Conservation (phyloP, 1,140 invertebrate genomes). For the Tachypleus tridentatus region DNA sequence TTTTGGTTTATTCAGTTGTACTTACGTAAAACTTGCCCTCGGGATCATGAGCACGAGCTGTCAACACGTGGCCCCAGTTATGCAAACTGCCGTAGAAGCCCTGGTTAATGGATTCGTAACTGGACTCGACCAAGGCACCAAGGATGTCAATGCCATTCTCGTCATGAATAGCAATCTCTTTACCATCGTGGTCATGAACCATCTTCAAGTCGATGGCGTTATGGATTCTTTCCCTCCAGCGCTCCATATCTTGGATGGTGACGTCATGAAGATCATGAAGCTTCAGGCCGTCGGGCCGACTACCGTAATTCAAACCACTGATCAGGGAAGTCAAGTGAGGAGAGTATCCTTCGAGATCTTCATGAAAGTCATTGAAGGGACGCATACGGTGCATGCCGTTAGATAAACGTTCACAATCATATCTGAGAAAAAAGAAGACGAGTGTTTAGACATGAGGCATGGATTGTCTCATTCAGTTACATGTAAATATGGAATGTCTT, state of each 20-base stretch:
- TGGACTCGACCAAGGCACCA: slow-evolving; percentile 43
- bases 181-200: slow-evolving; percentile 3
- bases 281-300: slow-evolving; percentile 41
- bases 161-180: background rate
- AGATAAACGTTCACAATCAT: slow-evolving; percentile 53
- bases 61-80: slow-evolving; percentile 35
- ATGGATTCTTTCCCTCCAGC: slow-evolving; percentile 19
- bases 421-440: slow-evolving; percentile 33
- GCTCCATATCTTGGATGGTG: slow-evolving; percentile 34
- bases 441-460: no score
- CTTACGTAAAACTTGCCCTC: slow-evolving; percentile 19
- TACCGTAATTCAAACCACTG: slow-evolving; percentile 48
- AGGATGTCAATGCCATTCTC: slow-evolving; percentile 30
- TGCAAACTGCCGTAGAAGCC: slow-evolving; percentile 38
- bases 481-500: no score
- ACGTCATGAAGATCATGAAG: slow-evolving; percentile 33
- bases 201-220: slow-evolving; percentile 8
- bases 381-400: slow-evolving; percentile 36
- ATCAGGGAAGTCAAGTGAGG: slow-evolving; percentile 42
- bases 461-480: no score
- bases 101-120: slow-evolving; percentile 37
- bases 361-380: slow-evolving; percentile 14
- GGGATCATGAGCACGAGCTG: slow-evolving; percentile 41
- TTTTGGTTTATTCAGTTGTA: background rate
- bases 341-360: slow-evolving; percentile 42